Evolutionary conservation across 2,888 invertebrate species (phyloP).

Genomic region (Heliconius ismenius): DNA sequence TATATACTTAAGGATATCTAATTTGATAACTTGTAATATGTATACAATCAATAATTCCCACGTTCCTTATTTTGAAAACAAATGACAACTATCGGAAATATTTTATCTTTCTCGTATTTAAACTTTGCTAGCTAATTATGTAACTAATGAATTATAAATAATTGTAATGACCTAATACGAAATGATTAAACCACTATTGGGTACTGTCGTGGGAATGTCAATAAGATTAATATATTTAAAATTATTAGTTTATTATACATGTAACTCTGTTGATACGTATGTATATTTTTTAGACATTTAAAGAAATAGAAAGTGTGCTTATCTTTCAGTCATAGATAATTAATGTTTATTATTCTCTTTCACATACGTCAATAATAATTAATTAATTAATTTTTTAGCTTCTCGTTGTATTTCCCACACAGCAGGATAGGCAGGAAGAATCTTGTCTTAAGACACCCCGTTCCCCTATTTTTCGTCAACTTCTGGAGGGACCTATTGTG

Average conservation of each 20-base stretch:
- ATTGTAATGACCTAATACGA: conserved; percentile 23
- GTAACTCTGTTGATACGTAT: no score
- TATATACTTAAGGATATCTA: background rate
- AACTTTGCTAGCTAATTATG: conserved; percentile 14
- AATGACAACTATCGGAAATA: conserved; percentile 46
- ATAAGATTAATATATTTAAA: conserved; percentile 18
- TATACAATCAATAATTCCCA: conserved; percentile 48
- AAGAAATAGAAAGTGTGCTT: background rate
- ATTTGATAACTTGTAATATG: conserved; percentile 4
- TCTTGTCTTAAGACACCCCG: no score
- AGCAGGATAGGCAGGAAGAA: no score
- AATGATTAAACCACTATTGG: conserved; percentile 25
- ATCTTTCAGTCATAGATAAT: background rate
- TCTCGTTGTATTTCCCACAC: no score
- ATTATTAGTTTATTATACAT: background rate
- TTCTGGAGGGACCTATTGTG: no score
- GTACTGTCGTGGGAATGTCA: conserved; percentile 29
- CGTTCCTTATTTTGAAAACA: conserved; percentile 46
- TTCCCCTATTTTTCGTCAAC: no score
- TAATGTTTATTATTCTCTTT: no score
- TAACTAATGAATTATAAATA: conserved; percentile 26
- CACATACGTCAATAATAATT: no score
- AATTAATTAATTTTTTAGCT: no score
- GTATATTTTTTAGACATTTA: background rate
- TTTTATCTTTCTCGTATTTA: conserved; percentile 39